Evolutionary conservation across 2,888 invertebrate species (phyloP), one percentile per base, ranked within the genome.

Genomic region (Ormyrus pomaceus): DNA sequence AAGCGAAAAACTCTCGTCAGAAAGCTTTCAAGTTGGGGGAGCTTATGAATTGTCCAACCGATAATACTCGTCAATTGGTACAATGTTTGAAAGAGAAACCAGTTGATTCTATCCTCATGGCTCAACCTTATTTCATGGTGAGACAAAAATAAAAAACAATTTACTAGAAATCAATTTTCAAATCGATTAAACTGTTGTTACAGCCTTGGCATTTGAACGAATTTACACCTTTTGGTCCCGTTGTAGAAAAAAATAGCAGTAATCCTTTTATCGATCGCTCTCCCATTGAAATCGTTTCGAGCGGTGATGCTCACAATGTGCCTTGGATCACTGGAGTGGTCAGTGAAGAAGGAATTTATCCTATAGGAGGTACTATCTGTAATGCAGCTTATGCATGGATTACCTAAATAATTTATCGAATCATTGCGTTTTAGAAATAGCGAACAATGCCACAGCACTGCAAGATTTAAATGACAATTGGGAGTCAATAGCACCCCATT

Each of bases 141-240:
- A 19, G 19, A 19, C 19, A 19, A 19, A 1, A 19, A 19, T 19
- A 19, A 19, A 19, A 19, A 19, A 13, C 13, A 13, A 19, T 19
- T 19, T 19, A 19, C 19, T 19, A 19, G 19, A 19, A 19, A 19
- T 19, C 1, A 19, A 0, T 19, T 19, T 19, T 19, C 19, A 19
- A 19, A 19, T 1, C 19, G 19, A 19, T 19, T 19, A 19, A 19
- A 19, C 19, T 19, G 19, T 19, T 19, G 19, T 19, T 19, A 19
- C 19, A 19, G 19, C 19, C 19, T 19, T 19, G 19, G 19, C 19
- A 19, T 1, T 19, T 19, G 19, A 19, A 19, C 19, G 19, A 19
- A 81, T 95, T 95, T 87, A 93, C 95, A 0, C 94, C 95, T 0
- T 96, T 96, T 87, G 95, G 94, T 0, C 95, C 95, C 0, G 95